These are phyloP conservation scores for Callyntrura sp. DNA, from an alignment of 2,888 invertebrate species.

Conservation along the genomic window DNA sequence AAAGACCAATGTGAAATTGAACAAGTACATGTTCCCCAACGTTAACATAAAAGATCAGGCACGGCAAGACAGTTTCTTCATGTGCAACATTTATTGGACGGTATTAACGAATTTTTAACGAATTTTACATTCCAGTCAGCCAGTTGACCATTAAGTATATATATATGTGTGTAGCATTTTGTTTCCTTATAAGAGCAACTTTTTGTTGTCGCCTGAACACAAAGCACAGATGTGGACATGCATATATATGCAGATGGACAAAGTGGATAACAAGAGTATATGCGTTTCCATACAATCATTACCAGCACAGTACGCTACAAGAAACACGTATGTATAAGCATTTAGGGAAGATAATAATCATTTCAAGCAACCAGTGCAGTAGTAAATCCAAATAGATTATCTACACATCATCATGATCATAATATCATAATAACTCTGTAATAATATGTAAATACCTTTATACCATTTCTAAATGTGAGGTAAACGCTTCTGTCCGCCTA, in stretches of 20 bases:
- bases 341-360: too few relatives aligned
- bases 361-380: slow-evolving; percentile 28
- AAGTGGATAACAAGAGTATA: slow-evolving; percentile 44
- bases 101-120: too few relatives aligned
- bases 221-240: too few relatives aligned
- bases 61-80: too few relatives aligned
- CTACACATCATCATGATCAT: slow-evolving; percentile 58
- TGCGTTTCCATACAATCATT: background rate
- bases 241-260: slow-evolving; percentile 47
- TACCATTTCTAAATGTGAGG: slow-evolving; percentile 66
- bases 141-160: slow-evolving; percentile 63
- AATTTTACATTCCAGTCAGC: slow-evolving; percentile 63
- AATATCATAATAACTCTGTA: slow-evolving; percentile 72
- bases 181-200: too few relatives aligned
- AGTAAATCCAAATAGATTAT: slow-evolving; percentile 68
- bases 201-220: too few relatives aligned
- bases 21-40: slow-evolving; percentile 5
- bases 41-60: too few relatives aligned
- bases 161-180: too few relatives aligned
- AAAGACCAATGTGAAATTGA: slow-evolving; percentile 59
- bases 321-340: too few relatives aligned
- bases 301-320: background rate
- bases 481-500: slow-evolving; percentile 51
- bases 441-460: slow-evolving; percentile 71
- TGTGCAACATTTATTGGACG: too few relatives aligned